These are phyloP conservation scores for Siphlonurus alternatus DNA, from an alignment of 2,888 invertebrate species.

Conservation along the genomic window DNA sequence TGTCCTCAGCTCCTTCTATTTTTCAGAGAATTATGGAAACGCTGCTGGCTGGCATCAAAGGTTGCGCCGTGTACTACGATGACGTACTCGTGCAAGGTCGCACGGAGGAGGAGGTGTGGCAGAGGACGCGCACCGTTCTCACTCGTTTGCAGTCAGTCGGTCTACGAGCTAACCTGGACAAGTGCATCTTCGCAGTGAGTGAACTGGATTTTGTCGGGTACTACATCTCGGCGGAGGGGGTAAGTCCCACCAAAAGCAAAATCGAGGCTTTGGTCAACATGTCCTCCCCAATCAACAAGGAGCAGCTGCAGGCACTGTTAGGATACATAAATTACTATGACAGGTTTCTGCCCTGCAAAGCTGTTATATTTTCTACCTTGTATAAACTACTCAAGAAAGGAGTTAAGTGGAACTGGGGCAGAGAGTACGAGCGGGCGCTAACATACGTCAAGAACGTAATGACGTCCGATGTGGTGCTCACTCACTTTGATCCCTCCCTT, in stretches of 20 bases:
- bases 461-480: slow-evolving; percentile 15
- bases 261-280: not conserved
- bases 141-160: not conserved
- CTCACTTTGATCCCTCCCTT: slow-evolving; percentile 19
- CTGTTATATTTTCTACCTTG: not conserved
- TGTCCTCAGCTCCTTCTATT: not conserved
- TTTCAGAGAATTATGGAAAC: slow-evolving; percentile 1
- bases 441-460: not conserved
- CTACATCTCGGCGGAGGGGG: not conserved
- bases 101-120: not conserved
- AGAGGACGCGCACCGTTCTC: not conserved
- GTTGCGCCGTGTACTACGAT: not conserved
- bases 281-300: no score
- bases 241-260: not conserved
- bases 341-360: slow-evolving; percentile 4
- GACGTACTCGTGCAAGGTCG: not conserved
- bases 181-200: not conserved
- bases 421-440: not conserved
- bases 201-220: not conserved
- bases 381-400: not conserved
- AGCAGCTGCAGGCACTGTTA: no score
- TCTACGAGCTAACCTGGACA: not conserved
- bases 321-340: no score
- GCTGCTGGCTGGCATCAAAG: not conserved
- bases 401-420: not conserved